These are phyloP conservation scores for Colletes gigas DNA, from an alignment of 1,140 invertebrate species.

Conservation along the genomic window DNA sequence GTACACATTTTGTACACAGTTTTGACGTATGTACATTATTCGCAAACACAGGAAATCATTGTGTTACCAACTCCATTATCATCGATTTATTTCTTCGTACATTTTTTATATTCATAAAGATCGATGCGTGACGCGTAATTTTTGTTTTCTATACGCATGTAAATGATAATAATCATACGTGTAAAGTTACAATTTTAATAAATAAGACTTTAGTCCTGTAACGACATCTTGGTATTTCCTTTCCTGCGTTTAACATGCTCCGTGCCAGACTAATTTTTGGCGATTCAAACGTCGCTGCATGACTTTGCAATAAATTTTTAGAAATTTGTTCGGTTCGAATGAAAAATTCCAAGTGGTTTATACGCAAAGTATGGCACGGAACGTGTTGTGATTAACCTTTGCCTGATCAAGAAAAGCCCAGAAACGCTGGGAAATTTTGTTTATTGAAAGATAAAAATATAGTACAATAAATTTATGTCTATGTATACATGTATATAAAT, in stretches of 20 bases:
- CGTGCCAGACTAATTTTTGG: too few species aligned
- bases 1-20: slow-evolving; percentile 63
- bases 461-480: slow-evolving; percentile 74
- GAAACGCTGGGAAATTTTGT: slow-evolving; percentile 74
- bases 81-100: slow-evolving; percentile 52
- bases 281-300: too few species aligned
- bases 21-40: slow-evolving; percentile 65
- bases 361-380: too few species aligned
- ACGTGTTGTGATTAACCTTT: too few species aligned
- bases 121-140: slow-evolving; percentile 30
- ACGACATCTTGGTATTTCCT: background rate
- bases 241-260: too few species aligned
- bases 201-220: slow-evolving; percentile 45
- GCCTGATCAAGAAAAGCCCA: slow-evolving; percentile 4
- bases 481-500: slow-evolving; percentile 65
- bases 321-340: too few species aligned
- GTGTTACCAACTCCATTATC: slow-evolving; percentile 45
- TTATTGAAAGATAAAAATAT: slow-evolving; percentile 79
- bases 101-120: slow-evolving; percentile 62
- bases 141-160: slow-evolving; percentile 51
- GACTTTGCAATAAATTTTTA: too few species aligned
- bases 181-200: slow-evolving; percentile 68
- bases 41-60: slow-evolving; percentile 39
- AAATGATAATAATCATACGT: slow-evolving; percentile 53
- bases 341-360: too few species aligned